Conservation (phyloP, 1,140 invertebrate genomes). For the Listronotus bonariensis region DNA sequence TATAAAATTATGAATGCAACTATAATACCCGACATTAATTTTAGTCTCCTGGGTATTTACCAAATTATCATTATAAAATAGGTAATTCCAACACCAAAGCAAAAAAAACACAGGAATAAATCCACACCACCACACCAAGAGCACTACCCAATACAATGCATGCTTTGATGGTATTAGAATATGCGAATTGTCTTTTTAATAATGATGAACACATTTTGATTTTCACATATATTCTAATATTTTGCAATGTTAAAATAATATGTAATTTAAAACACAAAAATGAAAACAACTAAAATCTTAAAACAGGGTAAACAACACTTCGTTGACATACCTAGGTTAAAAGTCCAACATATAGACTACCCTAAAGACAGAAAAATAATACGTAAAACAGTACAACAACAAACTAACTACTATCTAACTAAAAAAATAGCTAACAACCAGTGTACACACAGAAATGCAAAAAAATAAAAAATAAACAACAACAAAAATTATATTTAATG, state of each 20-base stretch:
- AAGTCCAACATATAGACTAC: slow-evolving; percentile 47
- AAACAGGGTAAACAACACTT: slow-evolving; percentile 23
- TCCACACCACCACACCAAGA: slow-evolving; percentile 5
- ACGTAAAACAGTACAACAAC: slow-evolving; percentile 8
- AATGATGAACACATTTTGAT: too few relatives aligned
- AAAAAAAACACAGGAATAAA: neutral
- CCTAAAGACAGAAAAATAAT: slow-evolving; percentile 41
- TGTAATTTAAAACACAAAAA: neutral
- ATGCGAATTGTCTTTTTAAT: too few relatives aligned
- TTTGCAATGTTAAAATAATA: neutral
- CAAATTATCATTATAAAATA: too few relatives aligned
- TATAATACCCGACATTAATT: too few relatives aligned
- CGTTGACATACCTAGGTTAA: slow-evolving; percentile 35
- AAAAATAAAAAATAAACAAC: slow-evolving; percentile 5
- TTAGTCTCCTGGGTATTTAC: neutral
- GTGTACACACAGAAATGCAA: slow-evolving; percentile 49
- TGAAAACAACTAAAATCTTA: slow-evolving; percentile 10
- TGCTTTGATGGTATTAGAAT: neutral
- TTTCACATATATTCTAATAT: too few relatives aligned
- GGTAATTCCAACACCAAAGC: too few relatives aligned
- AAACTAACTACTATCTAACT: slow-evolving; percentile 1
- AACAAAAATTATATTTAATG: neutral
- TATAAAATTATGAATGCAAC: too few relatives aligned
- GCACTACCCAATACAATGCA: slow-evolving; percentile 6
- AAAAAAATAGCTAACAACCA: slow-evolving; percentile 43